Base-by-base conservation (phyloP, 2,888 invertebrate genomes). In the Stratiomys singularior region DNA sequence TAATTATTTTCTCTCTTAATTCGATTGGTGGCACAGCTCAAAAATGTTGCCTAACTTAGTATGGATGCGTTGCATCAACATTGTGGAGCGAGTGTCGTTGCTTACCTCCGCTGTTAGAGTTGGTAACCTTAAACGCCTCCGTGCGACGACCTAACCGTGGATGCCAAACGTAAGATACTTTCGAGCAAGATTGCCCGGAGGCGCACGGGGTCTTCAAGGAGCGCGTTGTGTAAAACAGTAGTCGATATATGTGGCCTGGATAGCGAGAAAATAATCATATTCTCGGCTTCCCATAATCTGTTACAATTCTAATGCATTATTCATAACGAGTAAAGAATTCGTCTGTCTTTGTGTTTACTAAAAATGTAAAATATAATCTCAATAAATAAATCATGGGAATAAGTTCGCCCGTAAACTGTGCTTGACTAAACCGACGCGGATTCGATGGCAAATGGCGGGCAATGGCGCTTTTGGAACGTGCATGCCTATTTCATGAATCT, bases 351-450 rank as follows among this genome's bases (percentile, higher is more conserved):
- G 28, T 67, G 67, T 67, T 67, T 44, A 67, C 67, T 18, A 44
- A 27, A 27, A 64, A 64, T 13, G 15, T 1, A 64, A 15, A 37
- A 37, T 44, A 44, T 21, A 37, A 37, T 37, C 30, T 15, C 18
- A 67, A 67, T 67, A 67, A 67, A 67, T 67, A 67, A 67, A 67
- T 67, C 44, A 67, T 67, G 67, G 67, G 44, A 67, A 67, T 18
- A 67, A 21, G 11, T 37, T 37, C 37, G 37, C 37, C 37, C 37
- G 37, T 3, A 37, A 3, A 3, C 37, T 37, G 37, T 37, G 9
- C 9, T 37, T 9, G 37, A 37, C 37, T n/a, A n/a, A n/a, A n/a
- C n/a, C n/a, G n/a, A n/a, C n/a, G n/a, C n/a, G n/a, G n/a, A n/a
- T n/a, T n/a, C n/a, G n/a, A n/a, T n/a, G n/a, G n/a, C n/a, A n/a